Evolutionary conservation across 1,140 invertebrate species (phyloP), one percentile per base, ranked within the genome.

Genomic region (Hyles euphorbiae): DNA sequence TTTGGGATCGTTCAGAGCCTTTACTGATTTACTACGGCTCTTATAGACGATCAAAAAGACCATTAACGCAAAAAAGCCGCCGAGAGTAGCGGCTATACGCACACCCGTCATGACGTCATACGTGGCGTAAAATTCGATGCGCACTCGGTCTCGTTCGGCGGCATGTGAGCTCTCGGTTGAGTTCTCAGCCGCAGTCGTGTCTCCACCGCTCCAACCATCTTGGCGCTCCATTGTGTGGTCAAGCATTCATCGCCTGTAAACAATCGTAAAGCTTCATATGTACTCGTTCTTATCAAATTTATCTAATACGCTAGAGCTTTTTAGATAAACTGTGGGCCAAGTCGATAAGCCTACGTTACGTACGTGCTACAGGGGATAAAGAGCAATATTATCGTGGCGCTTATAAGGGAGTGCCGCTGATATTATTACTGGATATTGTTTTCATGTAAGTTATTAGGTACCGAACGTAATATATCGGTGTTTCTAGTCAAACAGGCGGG

Each of bases 41-140:
- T 97, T 97, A 89, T 96, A 97, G 46, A 97, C 91, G 58, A 97
- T 94, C 61, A 96, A 90, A 73, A 97, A 92, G 9, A 96, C 95
- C 93, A 97, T 96, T 64, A 97, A 88, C 43, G 94, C 92, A 88
- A 97, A 97, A 81, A 97, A 96, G 62, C 95, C 95, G 68, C 95
- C 95, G 36, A 97, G 90, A 3, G 96, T 96, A 62, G 95, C 95
- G 52, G 96, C 96, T 80, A 97, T 97, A 47, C 96, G 92, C 58
- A 95, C 92, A 54, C 96, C 96, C 60, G 96, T 97, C 95, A 96
- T 96, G 69, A 95, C 94, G 90, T 97, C 96, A 84, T 97, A 97
- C 43, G 95, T 96, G 65, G 94, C 94, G 89, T 96, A 97, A 88
- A 96, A 96, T 83, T 96, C 94, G 68, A 92, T 91, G 69, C 93